phyloP scores from a whole-genome alignment of 1,140 invertebrate genomes.

The Drosophila erecta region DNA sequence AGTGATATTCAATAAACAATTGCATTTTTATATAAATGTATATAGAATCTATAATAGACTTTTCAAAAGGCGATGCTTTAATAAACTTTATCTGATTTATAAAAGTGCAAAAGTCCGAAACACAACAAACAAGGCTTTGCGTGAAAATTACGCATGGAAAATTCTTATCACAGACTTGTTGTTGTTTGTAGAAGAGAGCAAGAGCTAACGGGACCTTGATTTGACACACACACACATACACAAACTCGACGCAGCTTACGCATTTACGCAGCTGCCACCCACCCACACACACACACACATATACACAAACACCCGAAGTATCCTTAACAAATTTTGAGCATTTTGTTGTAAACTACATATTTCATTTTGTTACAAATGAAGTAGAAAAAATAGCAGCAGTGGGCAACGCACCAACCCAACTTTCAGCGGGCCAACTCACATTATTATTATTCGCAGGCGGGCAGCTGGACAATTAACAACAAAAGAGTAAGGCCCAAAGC shows the following conservation, averaged over 20 bases:
- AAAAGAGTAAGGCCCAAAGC: constrained; percentile 21
- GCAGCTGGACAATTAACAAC: constrained; percentile 44
- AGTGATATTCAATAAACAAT: too few relatives aligned
- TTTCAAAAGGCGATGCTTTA: too few relatives aligned
- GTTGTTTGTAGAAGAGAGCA: constrained; percentile 31
- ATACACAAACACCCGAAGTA: constrained; percentile 16
- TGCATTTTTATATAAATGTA: too few relatives aligned
- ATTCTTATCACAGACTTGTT: constrained; percentile 59
- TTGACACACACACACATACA: constrained; percentile 49
- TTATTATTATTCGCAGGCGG: constrained; percentile 51
- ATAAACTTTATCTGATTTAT: too few relatives aligned
- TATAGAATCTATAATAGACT: too few relatives aligned
- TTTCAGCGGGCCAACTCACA: constrained; percentile 33
- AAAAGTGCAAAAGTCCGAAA: constrained; percentile 3
- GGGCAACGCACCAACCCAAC: background rate
- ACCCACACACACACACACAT: constrained; percentile 26
- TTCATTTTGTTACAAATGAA: background rate
- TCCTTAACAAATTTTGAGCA: constrained; percentile 51
- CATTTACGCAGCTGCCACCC: constrained; percentile 58
- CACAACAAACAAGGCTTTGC: constrained; percentile 33
- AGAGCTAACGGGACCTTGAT: constrained; percentile 36
- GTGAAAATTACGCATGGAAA: constrained; percentile 51
- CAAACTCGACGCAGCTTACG: constrained; percentile 56
- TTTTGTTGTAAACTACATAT: constrained; percentile 23
- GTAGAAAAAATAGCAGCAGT: constrained; percentile 3